Conservation (phyloP, 2,113 vertebrate species). For the Columba janthina region DNA sequence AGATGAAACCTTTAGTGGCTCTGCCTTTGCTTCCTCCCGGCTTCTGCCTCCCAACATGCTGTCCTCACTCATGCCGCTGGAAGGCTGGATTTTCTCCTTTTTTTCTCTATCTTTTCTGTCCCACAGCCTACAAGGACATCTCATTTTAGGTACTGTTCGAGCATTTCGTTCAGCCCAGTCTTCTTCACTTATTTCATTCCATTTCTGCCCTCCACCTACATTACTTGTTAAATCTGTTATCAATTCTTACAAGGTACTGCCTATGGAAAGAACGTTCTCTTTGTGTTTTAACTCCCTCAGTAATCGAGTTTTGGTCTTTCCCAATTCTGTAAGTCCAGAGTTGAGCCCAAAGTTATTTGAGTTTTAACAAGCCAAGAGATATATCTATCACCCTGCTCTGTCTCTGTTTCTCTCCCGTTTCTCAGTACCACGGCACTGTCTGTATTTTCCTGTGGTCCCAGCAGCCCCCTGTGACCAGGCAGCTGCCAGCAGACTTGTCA, state of each 20-base stretch:
- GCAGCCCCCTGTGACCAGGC: not conserved
- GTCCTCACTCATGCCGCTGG: not conserved
- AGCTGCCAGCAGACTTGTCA: constrained; percentile 64
- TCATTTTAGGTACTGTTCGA: not conserved
- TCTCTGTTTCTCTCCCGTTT: not conserved
- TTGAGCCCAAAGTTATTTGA: not conserved
- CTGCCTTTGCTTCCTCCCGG: not conserved
- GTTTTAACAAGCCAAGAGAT: not conserved
- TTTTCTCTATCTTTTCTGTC: not conserved
- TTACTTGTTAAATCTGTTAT: not conserved
- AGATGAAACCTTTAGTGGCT: not conserved
- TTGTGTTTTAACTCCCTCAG: not conserved
- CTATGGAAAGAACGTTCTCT: not conserved
- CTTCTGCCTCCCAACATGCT: not conserved
- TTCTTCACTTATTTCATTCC: not conserved
- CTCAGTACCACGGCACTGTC: not conserved
- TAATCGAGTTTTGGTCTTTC: not conserved
- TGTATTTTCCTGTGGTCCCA: constrained; percentile 7
- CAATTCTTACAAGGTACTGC: not conserved
- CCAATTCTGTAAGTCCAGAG: not conserved
- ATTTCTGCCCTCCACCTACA: not conserved
- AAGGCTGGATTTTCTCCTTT: not conserved
- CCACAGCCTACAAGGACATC: not conserved
- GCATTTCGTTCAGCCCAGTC: not conserved
- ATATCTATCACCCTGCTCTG: not conserved